phyloP scores from a whole-genome alignment of 2,113 vertebrate genomes.

The Pedetes capensis region DNA sequence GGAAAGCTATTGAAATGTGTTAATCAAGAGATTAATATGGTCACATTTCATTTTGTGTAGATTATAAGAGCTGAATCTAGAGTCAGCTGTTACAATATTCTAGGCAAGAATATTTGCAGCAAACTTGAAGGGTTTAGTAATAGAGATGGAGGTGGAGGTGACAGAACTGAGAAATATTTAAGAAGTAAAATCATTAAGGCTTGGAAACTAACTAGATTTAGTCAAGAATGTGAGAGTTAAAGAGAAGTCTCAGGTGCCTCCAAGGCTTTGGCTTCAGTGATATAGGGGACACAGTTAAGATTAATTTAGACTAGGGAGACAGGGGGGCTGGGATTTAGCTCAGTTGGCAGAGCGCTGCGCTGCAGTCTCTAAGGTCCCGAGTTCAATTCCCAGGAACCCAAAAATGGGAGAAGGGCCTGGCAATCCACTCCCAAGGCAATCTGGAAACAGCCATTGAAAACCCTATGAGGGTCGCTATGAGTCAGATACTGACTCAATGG shows the following conservation, averaged over 20 bases:
- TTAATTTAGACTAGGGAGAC: background rate
- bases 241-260: accelerated
- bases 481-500: too few relatives aligned
- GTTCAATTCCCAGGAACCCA: too few relatives aligned
- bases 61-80: background rate
- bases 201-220: background rate
- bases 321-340: too few relatives aligned
- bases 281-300: background rate
- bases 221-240: background rate
- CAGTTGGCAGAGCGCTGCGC: too few relatives aligned
- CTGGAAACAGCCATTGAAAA: too few relatives aligned
- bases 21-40: background rate
- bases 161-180: slow-evolving; percentile 11
- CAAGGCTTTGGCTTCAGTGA: background rate
- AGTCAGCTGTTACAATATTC: background rate
- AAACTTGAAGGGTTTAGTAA: background rate
- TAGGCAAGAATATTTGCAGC: background rate
- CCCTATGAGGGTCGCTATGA: too few relatives aligned
- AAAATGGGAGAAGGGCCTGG: too few relatives aligned
- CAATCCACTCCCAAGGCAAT: too few relatives aligned
- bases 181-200: background rate
- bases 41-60: background rate
- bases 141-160: background rate
- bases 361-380: too few relatives aligned
- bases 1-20: background rate